Evolutionary conservation across 2,797 vertebrate genomes (phyloP).

Genomic region (Xenops minutus): DNA sequence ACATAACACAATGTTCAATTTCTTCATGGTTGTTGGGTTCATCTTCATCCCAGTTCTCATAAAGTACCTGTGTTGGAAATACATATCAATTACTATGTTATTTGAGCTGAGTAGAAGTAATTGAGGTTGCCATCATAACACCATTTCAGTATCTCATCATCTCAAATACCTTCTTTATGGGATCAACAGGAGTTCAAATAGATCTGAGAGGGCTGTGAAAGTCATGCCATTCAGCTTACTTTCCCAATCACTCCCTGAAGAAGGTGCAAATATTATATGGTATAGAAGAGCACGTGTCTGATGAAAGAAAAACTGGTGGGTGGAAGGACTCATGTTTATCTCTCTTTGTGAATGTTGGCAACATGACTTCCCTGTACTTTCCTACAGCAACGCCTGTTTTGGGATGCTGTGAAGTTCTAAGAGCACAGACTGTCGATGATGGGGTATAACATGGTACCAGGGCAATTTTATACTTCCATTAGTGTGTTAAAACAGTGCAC

Average conservation of each 20-base stretch:
- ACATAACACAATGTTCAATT: slow-evolving; percentile 82
- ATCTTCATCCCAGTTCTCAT: slow-evolving; percentile 84
- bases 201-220: neutral
- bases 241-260: neutral
- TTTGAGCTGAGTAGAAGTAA: neutral
- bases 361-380: neutral
- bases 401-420: neutral
- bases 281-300: neutral
- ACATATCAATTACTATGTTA: neutral
- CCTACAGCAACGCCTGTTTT: neutral
- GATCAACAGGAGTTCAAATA: neutral
- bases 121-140: neutral
- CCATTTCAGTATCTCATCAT: neutral
- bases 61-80: slow-evolving; percentile 77
- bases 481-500: neutral
- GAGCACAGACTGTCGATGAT: accelerated
- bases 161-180: neutral
- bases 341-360: neutral
- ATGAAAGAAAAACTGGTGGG: neutral
- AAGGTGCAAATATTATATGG: neutral
- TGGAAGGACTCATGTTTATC: neutral
- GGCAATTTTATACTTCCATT: neutral
- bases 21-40: slow-evolving; percentile 89
- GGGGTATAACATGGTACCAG: neutral
- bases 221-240: neutral